Conservation (phyloP, 2,113 vertebrate species). For the Cynoglossus semilaevis region DNA sequence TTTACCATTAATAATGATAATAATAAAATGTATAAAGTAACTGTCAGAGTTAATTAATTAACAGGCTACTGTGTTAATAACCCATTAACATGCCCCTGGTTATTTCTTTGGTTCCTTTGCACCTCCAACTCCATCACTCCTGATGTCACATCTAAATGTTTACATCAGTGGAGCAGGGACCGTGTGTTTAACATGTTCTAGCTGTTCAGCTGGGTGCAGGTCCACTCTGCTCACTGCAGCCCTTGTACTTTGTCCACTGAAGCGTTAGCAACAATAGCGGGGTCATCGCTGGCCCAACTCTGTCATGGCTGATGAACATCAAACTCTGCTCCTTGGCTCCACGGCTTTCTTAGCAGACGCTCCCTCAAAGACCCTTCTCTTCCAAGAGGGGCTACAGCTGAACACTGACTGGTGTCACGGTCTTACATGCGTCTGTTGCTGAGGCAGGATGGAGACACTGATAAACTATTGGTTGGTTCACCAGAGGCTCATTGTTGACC, state of each 20-base stretch:
- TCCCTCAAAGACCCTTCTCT: constrained; percentile 44
- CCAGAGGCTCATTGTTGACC: constrained; percentile 56
- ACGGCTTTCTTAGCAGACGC: constrained; percentile 41
- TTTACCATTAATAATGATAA: too few species aligned
- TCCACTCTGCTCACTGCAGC: constrained; percentile 48
- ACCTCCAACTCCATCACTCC: constrained; percentile 17
- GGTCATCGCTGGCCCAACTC: constrained; percentile 73
- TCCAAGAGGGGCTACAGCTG: constrained; percentile 47
- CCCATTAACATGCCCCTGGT: too few species aligned
- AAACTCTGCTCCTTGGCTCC: constrained; percentile 53
- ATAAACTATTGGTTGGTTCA: constrained; percentile 52
- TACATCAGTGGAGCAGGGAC: constrained; percentile 34
- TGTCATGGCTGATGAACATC: constrained; percentile 74
- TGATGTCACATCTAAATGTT: constrained; percentile 1
- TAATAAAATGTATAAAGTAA: too few species aligned
- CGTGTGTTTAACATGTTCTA: constrained; percentile 40
- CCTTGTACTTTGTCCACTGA: constrained; percentile 52
- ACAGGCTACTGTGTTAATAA: too few species aligned
- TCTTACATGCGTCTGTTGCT: constrained; percentile 40
- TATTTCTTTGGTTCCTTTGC: not conserved
- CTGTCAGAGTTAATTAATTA: too few species aligned
- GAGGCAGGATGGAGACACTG: constrained; percentile 46
- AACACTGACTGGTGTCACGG: constrained; percentile 22
- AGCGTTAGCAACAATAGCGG: constrained; percentile 63
- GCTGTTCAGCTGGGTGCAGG: constrained; percentile 43